Evolutionary conservation across 2,888 invertebrate species (phyloP), one percentile per base, ranked within the genome.

Genomic region (Noctua janthina): DNA sequence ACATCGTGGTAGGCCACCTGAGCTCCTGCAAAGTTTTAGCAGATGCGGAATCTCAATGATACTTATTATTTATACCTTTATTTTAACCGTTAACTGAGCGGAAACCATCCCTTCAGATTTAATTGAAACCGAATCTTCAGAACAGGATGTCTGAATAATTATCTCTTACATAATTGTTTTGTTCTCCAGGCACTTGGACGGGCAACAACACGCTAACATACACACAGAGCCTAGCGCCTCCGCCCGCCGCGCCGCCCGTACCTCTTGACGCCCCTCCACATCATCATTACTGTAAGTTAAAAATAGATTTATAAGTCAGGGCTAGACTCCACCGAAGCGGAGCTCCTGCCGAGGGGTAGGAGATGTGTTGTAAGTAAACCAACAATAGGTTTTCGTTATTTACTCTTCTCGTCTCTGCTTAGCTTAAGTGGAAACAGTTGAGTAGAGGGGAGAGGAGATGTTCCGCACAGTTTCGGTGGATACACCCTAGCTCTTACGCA

Each of bases 191-290:
- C 54, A 98, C 98, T 10, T 99, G 99, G 99, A 98, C 98, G 6
- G 99, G 99, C 39, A 98, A 98, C 87, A 99, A 98, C 95, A 99
- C 99, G 49, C 97, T 99, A 79, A 99, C 99, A 39, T 99, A 99
- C 94, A 99, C 99, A 71, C 99, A 99, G 95, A 99, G 98, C 87
- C 90, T 97, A 49, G 96, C 96, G 75, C 97, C 96, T 78, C 96
- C 96, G 20, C 96, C 96, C 76, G 96, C 96, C 75, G 95, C 96
- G 64, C 94, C 95, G 64, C 94, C 95, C 17, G 93, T 92, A 20
- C 92, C 95, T 0, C 90, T 95, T 0, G 96, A 96, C 78, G 95
- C 95, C 76, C 95, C 96, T 0, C 89, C 96, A 23, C 96, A 95
- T 74, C 97, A 97, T 84, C 97, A 96, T 78, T 97, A 96, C 83